These are phyloP conservation scores for Phortica variegata DNA, from an alignment of 1,140 invertebrate genomes.

Conservation along the genomic window DNA sequence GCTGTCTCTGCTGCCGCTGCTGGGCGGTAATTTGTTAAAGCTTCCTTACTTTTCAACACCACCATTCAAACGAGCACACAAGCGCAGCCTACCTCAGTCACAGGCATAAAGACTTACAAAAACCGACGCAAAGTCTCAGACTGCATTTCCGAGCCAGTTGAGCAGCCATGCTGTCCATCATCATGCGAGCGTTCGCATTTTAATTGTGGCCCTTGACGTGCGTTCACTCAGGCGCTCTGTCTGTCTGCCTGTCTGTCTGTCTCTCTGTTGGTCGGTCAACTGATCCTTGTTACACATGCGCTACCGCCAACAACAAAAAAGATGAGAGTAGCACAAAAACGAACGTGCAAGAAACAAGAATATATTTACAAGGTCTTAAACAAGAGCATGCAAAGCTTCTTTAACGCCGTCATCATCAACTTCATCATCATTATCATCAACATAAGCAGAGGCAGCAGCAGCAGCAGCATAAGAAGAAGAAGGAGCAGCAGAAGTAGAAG, in stretches of 20 bases:
- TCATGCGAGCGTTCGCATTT: constrained; percentile 17
- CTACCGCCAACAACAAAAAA: too few species aligned
- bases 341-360: too few species aligned
- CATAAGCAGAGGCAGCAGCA: constrained; percentile 22
- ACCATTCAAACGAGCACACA: constrained; percentile 14
- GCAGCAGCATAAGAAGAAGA: constrained; percentile 28
- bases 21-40: constrained; percentile 57
- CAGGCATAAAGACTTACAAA: constrained; percentile 1
- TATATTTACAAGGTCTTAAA: too few species aligned
- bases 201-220: constrained; percentile 40
- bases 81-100: too few species aligned
- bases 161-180: constrained; percentile 2
- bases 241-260: constrained; percentile 7
- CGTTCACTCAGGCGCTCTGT: neutral
- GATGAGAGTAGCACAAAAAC: too few species aligned
- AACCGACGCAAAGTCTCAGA: neutral
- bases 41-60: constrained; percentile 58
- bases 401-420: constrained; percentile 12
- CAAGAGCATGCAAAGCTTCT: too few species aligned
- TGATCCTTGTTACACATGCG: constrained; percentile 44
- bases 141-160: constrained; percentile 9
- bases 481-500: constrained; percentile 27
- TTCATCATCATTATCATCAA: constrained; percentile 26
- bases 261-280: constrained; percentile 12
- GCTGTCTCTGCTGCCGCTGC: constrained; percentile 3